Percentiles rank a stretch among this genome's conserved stretches.
phyloP scores from a whole-genome alignment of 2,797 vertebrate species.

The Discoglossus pictus region DNA sequence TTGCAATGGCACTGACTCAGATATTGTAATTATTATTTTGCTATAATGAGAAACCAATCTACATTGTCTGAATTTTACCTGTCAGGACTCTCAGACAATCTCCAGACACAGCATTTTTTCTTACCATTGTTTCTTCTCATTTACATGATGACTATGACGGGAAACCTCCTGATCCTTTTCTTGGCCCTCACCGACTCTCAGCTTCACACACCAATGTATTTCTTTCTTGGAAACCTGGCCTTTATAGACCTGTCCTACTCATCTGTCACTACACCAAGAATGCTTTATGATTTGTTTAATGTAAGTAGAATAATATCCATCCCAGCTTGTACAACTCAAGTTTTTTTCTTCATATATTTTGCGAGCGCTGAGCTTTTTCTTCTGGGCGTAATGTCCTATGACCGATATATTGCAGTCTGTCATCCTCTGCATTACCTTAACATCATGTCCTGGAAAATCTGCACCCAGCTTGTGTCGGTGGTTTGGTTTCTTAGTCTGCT shows the following conservation, averaged over 20 bases:
- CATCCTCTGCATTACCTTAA: slow-evolving; percentile 52
- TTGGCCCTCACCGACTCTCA: slow-evolving; percentile 51
- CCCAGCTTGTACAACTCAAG: slow-evolving; percentile 46
- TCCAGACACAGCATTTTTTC: too few species aligned
- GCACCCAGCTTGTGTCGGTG: slow-evolving; percentile 24
- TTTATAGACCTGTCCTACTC: slow-evolving; percentile 56
- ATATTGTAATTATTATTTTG: too few species aligned
- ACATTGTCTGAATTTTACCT: too few species aligned
- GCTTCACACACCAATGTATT: slow-evolving; percentile 61
- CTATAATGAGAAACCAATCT: too few species aligned
- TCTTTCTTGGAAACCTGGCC: slow-evolving; percentile 44
- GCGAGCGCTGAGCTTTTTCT: slow-evolving; percentile 54
- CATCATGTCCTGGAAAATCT: slow-evolving; percentile 50
- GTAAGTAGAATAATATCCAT: slow-evolving; percentile 46
- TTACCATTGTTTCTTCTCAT: slow-evolving; percentile 57
- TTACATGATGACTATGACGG: slow-evolving; percentile 53
- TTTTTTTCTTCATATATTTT: slow-evolving; percentile 49
- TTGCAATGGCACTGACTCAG: too few species aligned
- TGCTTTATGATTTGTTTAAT: slow-evolving; percentile 19
- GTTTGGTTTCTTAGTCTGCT: too few species aligned
- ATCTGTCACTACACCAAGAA: slow-evolving; percentile 51
- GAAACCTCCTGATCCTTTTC: slow-evolving; percentile 56
- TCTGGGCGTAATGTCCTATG: slow-evolving; percentile 56
- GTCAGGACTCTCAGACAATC: too few species aligned
- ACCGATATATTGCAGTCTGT: slow-evolving; percentile 54